Percentiles rank a stretch among this genome's conserved stretches.
phyloP scores from a whole-genome alignment of 2,888 invertebrate species.

The Yponomeuta sedellus region DNA sequence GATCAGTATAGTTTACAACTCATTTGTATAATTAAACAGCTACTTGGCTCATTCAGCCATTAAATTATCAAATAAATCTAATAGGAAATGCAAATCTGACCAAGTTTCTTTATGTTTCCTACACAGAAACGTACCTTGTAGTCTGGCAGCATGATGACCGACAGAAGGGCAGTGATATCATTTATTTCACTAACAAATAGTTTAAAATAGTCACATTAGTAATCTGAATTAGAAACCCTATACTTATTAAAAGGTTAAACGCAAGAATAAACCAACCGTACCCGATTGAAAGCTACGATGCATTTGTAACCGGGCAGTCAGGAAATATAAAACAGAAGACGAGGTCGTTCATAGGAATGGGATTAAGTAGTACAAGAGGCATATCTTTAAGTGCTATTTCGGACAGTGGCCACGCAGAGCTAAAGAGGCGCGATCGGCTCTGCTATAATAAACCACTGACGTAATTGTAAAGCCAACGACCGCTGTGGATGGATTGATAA shows the following conservation, averaged over 20 bases:
- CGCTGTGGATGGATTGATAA: neutral
- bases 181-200: no score
- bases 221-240: no score
- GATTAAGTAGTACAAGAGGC: slow-evolving; percentile 1
- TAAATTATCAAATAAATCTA: neutral
- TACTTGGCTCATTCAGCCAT: neutral
- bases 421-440: slow-evolving; percentile 8
- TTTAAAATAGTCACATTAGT: no score
- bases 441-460: neutral
- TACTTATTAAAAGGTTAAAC: no score
- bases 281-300: no score
- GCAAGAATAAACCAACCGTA: no score
- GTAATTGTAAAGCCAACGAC: slow-evolving; percentile 3
- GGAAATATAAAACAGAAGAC: slow-evolving; percentile 1
- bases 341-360: slow-evolving; percentile 3
- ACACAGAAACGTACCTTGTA: no score
- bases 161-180: neutral
- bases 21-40: neutral
- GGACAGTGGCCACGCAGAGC: neutral
- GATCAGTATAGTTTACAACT: neutral
- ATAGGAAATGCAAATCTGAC: neutral
- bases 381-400: slow-evolving; percentile 12
- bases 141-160: neutral
- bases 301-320: neutral
- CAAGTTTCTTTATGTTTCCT: neutral